These are phyloP conservation scores for Theocolax elegans DNA, from an alignment of 1,140 invertebrate species.

Conservation along the genomic window DNA sequence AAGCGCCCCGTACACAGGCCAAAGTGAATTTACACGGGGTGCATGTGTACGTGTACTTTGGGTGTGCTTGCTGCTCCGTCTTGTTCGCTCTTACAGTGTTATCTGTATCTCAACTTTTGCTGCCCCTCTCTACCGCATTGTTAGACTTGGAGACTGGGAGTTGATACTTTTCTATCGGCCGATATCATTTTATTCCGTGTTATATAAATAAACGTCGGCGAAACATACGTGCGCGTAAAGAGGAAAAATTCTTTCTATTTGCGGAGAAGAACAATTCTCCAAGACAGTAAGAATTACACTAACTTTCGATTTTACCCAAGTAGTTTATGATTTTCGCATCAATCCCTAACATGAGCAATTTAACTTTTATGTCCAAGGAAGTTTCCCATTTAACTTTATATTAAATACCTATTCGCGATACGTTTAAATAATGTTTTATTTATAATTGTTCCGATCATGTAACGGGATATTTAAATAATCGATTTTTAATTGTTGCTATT, in stretches of 20 bases:
- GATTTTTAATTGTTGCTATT: no score
- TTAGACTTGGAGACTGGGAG: not conserved
- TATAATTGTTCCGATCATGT: no score
- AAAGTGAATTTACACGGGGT: constrained; percentile 34
- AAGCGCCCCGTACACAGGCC: constrained; percentile 7
- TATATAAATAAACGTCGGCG: constrained; percentile 28
- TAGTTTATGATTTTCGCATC: no score
- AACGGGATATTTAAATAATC: no score
- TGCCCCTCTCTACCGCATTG: not conserved
- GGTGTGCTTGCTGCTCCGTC: constrained; percentile 13
- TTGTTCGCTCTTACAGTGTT: not conserved
- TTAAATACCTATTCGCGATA: no score
- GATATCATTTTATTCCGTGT: constrained; percentile 31
- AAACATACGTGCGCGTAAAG: not conserved
- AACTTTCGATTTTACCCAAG: no score
- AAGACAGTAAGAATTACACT: no score
- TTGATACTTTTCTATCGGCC: constrained; percentile 22
- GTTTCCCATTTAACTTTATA: no score
- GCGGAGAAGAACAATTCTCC: no score
- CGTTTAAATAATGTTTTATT: no score
- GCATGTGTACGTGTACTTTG: not conserved
- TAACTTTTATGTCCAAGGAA: no score
- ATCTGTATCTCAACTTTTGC: not conserved
- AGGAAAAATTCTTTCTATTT: not conserved
- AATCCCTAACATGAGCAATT: no score